A percentile compares a stretch with the other conserved stretches of the same genome.
These are phyloP conservation scores for Pristionchus pacificus DNA, from an alignment of 1,140 invertebrate species.

Conservation along the genomic window DNA sequence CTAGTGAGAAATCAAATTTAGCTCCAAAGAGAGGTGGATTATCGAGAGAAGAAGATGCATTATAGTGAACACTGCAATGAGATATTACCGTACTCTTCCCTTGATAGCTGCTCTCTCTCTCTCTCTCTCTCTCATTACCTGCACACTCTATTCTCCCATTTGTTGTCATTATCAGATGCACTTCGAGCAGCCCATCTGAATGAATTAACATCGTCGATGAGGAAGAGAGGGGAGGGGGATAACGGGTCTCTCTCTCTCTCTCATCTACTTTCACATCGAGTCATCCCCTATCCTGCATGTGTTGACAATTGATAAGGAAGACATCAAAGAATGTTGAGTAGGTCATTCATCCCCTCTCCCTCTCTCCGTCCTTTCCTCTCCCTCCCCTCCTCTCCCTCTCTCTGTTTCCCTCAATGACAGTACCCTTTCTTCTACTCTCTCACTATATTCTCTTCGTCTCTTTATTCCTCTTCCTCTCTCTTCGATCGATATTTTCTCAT, in stretches of 20 bases:
- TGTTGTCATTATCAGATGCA: slow-evolving; percentile 19
- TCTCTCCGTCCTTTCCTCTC: background rate
- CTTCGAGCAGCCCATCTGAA: slow-evolving; percentile 37
- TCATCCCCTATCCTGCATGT: too few relatives aligned
- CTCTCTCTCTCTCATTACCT: slow-evolving; percentile 73
- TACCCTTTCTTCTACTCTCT: too few relatives aligned
- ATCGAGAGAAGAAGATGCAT: slow-evolving; percentile 57
- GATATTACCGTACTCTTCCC: too few relatives aligned
- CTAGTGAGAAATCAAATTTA: slow-evolving; percentile 89
- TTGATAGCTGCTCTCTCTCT: slow-evolving; percentile 78
- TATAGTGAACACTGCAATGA: slow-evolving; percentile 64
- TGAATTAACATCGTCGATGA: too few relatives aligned
- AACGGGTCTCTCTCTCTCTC: background rate
- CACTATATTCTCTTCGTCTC: too few relatives aligned
- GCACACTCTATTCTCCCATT: slow-evolving; percentile 54
- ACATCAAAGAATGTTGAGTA: too few relatives aligned
- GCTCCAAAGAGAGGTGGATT: slow-evolving; percentile 84
- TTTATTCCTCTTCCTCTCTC: background rate
- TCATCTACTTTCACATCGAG: background rate
- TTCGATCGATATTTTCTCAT: background rate
- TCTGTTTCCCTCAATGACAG: too few relatives aligned
- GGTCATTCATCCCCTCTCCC: background rate
- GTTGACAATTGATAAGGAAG: too few relatives aligned
- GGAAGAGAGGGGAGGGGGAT: too few relatives aligned
- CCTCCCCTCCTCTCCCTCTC: background rate